phyloP scores from a whole-genome alignment of 2,113 vertebrate species.

The Marcusenius ussheri region DNA sequence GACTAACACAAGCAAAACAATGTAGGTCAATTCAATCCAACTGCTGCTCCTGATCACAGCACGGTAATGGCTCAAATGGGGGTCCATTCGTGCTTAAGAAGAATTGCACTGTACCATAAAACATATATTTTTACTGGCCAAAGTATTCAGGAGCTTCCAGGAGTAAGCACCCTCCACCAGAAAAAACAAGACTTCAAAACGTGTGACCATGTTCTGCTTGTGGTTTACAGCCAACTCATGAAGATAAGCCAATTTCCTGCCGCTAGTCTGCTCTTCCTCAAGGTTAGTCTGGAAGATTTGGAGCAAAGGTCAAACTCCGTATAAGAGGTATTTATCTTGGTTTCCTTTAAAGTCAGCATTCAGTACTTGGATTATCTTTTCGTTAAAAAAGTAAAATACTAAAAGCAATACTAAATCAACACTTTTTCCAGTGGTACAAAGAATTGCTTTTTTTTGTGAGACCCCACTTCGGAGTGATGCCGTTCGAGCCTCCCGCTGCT shows the following conservation, averaged over 20 bases:
- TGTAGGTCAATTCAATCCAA: not conserved
- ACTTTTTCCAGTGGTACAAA: conserved; percentile 51
- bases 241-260: conserved; percentile 30
- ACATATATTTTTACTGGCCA: not conserved
- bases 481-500: conserved; percentile 36
- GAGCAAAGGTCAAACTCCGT: conserved; percentile 57
- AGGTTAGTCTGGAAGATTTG: conserved; percentile 18
- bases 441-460: conserved; percentile 65
- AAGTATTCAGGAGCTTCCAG: not conserved
- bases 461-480: conserved; percentile 37
- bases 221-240: conserved; percentile 3
- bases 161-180: not conserved
- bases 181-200: not conserved
- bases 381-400: conserved; percentile 62
- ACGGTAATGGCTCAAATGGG: not conserved
- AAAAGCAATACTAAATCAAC: conserved; percentile 73
- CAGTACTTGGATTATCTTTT: conserved; percentile 55
- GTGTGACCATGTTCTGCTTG: not conserved
- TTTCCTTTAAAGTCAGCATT: conserved; percentile 35
- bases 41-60: not conserved
- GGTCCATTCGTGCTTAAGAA: not conserved
- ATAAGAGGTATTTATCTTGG: conserved; percentile 67
- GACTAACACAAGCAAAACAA: not conserved
- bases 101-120: not conserved
- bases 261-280: conserved; percentile 22